Conservation (phyloP, 2,797 vertebrate species). For the Novumbra hubbsi region DNA sequence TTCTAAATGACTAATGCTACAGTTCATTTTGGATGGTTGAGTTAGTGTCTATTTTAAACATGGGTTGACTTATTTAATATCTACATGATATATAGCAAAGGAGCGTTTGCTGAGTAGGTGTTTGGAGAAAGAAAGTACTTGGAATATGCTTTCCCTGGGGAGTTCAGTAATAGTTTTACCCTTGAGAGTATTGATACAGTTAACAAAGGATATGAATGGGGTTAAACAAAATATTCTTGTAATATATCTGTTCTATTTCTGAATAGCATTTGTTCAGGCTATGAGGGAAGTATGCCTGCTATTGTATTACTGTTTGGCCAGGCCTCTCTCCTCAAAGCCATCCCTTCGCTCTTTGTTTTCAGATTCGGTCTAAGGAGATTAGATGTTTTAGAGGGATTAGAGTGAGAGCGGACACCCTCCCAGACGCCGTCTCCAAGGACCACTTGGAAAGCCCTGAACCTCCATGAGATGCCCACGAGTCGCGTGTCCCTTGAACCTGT, state of each 20-base stretch:
- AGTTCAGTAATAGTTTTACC: neutral
- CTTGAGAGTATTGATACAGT: neutral
- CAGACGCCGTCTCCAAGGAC: slow-evolving; percentile 12
- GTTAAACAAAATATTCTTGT: neutral
- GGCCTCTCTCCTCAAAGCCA: neutral
- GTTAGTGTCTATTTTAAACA: neutral
- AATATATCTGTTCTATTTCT: neutral
- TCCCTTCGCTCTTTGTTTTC: slow-evolving; percentile 14
- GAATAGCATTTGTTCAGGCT: neutral
- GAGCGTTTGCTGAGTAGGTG: neutral
- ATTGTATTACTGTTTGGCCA: neutral
- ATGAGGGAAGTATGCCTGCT: neutral
- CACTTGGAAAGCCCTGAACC: slow-evolving; percentile 5
- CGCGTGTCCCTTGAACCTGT: slow-evolving; percentile 48
- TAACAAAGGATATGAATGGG: neutral
- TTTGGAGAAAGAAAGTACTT: neutral
- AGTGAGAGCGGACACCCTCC: slow-evolving; percentile 28
- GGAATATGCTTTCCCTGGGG: neutral
- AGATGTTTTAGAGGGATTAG: slow-evolving; percentile 38
- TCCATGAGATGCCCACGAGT: slow-evolving; percentile 41
- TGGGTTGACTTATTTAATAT: neutral
- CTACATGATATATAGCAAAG: slow-evolving; percentile 5
- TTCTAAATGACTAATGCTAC: neutral
- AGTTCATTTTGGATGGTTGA: neutral
- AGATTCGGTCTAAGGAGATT: slow-evolving; percentile 28